phyloP scores from a whole-genome alignment of 1,140 invertebrate species.

The Hyphantria cunea region DNA sequence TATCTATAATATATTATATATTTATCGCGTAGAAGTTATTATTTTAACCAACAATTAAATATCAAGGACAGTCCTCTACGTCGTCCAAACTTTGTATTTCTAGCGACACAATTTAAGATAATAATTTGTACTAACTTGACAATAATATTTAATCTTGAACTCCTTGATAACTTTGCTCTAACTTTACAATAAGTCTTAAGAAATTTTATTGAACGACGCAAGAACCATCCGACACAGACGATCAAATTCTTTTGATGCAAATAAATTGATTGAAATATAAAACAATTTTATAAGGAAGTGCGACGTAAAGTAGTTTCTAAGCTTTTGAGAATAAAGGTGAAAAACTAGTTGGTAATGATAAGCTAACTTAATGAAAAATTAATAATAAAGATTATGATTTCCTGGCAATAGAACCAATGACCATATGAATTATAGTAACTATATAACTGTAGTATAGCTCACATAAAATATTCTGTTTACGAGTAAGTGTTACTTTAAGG shows the following conservation, averaged over 20 bases:
- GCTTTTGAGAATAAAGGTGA: slow-evolving; percentile 6
- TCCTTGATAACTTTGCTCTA: slow-evolving; percentile 13
- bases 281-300: slow-evolving; percentile 20
- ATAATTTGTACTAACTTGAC: background rate
- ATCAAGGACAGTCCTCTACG: background rate
- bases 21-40: background rate
- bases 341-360: slow-evolving; percentile 3
- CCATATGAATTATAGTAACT: too few relatives aligned
- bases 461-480: too few relatives aligned
- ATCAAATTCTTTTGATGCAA: slow-evolving; percentile 36
- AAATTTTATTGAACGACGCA: slow-evolving; percentile 15
- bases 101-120: slow-evolving; percentile 5
- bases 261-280: slow-evolving; percentile 21
- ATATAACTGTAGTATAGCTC: too few relatives aligned
- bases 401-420: too few relatives aligned
- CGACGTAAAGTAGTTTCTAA: slow-evolving; percentile 20
- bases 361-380: too few relatives aligned
- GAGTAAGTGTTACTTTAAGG: too few relatives aligned
- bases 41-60: background rate
- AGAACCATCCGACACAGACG: slow-evolving; percentile 31
- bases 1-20: too few relatives aligned
- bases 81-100: background rate
- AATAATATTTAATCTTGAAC: background rate
- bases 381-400: too few relatives aligned
- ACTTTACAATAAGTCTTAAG: slow-evolving; percentile 17